phyloP scores from a whole-genome alignment of 2,797 vertebrate species.

The Coluber constrictor region DNA sequence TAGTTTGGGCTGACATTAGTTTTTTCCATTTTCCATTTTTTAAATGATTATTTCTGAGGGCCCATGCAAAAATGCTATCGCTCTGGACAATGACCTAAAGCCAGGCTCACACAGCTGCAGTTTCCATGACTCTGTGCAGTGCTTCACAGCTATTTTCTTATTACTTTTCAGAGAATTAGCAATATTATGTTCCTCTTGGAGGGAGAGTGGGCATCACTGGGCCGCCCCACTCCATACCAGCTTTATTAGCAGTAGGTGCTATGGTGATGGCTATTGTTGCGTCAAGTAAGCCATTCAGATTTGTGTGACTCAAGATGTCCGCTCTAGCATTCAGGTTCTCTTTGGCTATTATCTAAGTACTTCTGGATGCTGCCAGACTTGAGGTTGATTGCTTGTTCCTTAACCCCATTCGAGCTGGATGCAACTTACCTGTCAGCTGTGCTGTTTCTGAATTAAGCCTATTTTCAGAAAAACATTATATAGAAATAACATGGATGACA shows the following conservation, averaged over 20 bases:
- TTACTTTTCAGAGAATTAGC: not conserved
- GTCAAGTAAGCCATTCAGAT: not conserved
- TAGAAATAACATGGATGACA: not conserved
- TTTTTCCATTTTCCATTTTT: not conserved
- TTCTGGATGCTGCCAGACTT: not conserved
- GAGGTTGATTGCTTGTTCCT: not conserved
- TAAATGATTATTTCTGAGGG: not conserved
- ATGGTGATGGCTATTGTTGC: not conserved
- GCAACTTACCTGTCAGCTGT: not conserved
- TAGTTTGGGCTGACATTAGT: not conserved
- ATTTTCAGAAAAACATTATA: not conserved
- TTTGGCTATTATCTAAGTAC: not conserved
- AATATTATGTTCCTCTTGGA: not conserved
- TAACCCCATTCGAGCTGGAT: not conserved
- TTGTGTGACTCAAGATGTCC: not conserved
- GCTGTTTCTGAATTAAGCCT: not conserved
- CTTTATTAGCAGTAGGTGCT: not conserved
- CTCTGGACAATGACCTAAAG: not conserved
- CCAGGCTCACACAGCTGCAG: not conserved
- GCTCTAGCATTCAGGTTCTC: not conserved
- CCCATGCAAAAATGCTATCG: not conserved
- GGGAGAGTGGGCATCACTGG: not conserved
- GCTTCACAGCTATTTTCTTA: not conserved
- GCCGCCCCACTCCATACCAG: not conserved
- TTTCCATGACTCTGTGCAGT: not conserved